Evolutionary conservation across 1,140 invertebrate species (phyloP).

Genomic region (Papilio polytes): DNA sequence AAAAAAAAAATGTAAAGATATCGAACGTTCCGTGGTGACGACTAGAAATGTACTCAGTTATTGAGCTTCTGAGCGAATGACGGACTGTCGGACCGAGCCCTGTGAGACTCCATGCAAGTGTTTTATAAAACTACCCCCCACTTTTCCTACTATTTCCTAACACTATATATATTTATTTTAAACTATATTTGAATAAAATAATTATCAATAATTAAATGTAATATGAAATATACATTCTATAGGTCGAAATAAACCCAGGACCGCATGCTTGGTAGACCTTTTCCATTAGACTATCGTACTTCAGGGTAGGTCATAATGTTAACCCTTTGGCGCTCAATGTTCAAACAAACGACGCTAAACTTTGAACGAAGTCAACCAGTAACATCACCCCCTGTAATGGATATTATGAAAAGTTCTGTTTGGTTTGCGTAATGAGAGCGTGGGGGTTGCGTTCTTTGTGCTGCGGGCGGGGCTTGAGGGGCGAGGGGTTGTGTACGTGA

Average conservation of each 20-base stretch:
- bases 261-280: not conserved
- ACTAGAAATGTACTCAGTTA: no score
- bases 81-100: no score
- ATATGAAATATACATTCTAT: not conserved
- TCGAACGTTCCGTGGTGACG: no score
- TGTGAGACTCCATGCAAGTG: no score
- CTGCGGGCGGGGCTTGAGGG: not conserved
- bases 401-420: slow-evolving; percentile 21
- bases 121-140: no score
- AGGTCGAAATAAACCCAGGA: not conserved
- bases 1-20: no score
- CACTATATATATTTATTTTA: no score
- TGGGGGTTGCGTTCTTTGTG: not conserved
- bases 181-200: no score
- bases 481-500: not conserved
- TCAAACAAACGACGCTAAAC: not conserved
- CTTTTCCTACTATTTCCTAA: no score
- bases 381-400: not conserved
- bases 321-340: not conserved
- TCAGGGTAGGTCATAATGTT: not conserved
- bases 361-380: not conserved
- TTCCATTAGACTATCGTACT: not conserved
- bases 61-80: no score
- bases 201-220: no score
- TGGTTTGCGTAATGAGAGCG: slow-evolving; percentile 8